A percentile compares a stretch with the other conserved stretches of the same genome.
phyloP scores from a whole-genome alignment of 2,888 invertebrate genomes.

The Drosophila diplacantha region DNA sequence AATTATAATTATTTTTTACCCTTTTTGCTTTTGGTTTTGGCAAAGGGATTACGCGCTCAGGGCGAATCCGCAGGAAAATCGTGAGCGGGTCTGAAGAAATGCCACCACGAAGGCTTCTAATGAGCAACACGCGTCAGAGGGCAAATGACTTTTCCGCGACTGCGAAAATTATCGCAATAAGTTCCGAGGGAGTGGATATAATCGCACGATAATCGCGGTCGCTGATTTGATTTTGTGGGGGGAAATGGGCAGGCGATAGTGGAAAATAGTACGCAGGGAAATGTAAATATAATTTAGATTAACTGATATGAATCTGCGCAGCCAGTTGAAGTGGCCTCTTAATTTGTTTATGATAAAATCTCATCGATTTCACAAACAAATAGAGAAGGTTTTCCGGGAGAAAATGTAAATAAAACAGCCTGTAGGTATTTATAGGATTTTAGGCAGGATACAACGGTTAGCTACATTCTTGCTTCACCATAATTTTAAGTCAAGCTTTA shows the following conservation, averaged over 20 bases:
- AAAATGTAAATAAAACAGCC: neutral
- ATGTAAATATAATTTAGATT: constrained; percentile 13
- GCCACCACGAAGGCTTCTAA: constrained; percentile 24
- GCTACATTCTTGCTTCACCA: too few relatives aligned
- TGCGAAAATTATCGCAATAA: constrained; percentile 12
- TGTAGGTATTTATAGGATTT: neutral
- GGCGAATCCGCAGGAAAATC: constrained; percentile 14
- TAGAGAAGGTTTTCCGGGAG: neutral
- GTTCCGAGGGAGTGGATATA: constrained; percentile 4
- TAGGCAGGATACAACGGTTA: neutral
- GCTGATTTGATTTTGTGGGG: neutral
- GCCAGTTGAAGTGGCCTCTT: constrained; percentile 6
- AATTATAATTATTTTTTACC: constrained; percentile 62
- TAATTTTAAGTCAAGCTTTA: neutral
- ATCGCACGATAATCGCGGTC: constrained; percentile 19
- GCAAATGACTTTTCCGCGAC: constrained; percentile 20
- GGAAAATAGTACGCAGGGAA: constrained; percentile 7
- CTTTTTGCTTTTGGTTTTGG: constrained; percentile 27
- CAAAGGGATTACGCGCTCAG: constrained; percentile 49
- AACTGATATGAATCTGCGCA: constrained; percentile 1
- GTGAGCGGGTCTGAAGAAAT: too few relatives aligned
- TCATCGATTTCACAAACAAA: constrained; percentile 3
- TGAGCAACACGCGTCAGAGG: constrained; percentile 21
- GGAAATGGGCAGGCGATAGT: constrained; percentile 2
- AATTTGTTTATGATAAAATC: constrained; percentile 3